Evolutionary conservation across 2,113 vertebrate genomes (phyloP).

Genomic region (Bostrychus sinensis): DNA sequence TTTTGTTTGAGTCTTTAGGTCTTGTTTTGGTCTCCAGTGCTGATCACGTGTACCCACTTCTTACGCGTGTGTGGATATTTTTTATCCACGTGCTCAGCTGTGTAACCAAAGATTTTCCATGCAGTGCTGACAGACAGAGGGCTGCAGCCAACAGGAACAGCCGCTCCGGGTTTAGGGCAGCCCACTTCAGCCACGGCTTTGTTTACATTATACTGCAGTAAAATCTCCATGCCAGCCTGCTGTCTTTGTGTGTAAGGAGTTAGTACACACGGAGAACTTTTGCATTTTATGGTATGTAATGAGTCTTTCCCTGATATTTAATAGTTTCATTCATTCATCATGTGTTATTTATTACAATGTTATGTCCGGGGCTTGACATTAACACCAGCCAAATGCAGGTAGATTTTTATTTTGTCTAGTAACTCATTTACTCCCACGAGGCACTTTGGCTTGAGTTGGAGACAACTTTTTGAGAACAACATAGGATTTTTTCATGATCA

Average conservation of each 20-base stretch:
- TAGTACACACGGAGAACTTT: not conserved
- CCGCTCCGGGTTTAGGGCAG: constrained; percentile 10
- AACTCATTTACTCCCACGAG: too few species aligned
- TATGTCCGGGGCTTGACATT: too few species aligned
- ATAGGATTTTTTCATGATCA: too few species aligned
- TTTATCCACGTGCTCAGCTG: constrained; percentile 43
- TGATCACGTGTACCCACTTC: constrained; percentile 73
- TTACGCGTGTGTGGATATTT: constrained; percentile 54
- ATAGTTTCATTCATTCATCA: not conserved
- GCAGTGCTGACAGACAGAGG: constrained; percentile 46
- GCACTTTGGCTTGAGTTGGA: too few species aligned
- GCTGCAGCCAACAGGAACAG: constrained; percentile 57
- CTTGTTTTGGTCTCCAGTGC: constrained; percentile 65
- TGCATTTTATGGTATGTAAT: not conserved
- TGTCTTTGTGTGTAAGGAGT: constrained; percentile 38
- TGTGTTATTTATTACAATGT: too few species aligned
- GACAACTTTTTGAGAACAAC: too few species aligned
- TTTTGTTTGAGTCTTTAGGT: constrained; percentile 5
- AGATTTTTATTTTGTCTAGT: too few species aligned
- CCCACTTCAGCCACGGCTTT: constrained; percentile 47
- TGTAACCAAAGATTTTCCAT: constrained; percentile 59
- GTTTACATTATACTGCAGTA: constrained; percentile 66
- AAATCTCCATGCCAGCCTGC: constrained; percentile 17
- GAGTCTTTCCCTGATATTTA: not conserved
- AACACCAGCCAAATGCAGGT: too few species aligned